These are phyloP conservation scores for Hymenochirus boettgeri DNA, from an alignment of 2,113 vertebrate species.

Conservation along the genomic window DNA sequence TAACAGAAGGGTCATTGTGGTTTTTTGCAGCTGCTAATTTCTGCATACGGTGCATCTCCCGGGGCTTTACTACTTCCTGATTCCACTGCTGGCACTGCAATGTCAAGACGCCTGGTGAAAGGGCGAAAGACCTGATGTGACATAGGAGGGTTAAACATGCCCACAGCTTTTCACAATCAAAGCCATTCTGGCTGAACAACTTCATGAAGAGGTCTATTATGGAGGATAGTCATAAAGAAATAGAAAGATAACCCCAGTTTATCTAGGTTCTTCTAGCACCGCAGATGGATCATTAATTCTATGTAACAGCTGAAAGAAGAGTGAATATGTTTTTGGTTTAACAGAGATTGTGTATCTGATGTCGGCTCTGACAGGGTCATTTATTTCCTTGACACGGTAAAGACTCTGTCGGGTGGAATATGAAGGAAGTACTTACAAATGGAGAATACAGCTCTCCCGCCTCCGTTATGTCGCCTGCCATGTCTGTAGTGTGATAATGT, in stretches of 20 bases:
- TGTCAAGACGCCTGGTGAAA: background rate
- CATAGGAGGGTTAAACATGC: background rate
- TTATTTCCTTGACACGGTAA: background rate
- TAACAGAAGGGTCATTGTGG: background rate
- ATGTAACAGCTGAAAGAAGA: too few relatives aligned
- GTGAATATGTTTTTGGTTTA: too few relatives aligned
- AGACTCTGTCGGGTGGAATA: background rate
- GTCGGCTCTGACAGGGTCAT: too few relatives aligned
- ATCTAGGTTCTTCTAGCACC: too few relatives aligned
- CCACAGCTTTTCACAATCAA: background rate
- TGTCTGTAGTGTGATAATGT: constrained; percentile 42
- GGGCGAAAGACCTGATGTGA: background rate
- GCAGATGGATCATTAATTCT: too few relatives aligned
- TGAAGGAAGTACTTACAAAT: constrained; percentile 75
- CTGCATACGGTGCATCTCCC: background rate
- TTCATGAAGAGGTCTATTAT: too few relatives aligned
- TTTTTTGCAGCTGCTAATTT: background rate
- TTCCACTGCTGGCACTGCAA: background rate
- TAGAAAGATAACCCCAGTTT: too few relatives aligned
- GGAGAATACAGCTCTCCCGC: constrained; percentile 91
- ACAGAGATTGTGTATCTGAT: too few relatives aligned
- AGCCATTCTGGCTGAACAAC: too few relatives aligned
- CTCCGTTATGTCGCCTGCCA: constrained; percentile 92
- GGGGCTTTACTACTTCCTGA: background rate
- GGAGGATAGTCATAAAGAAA: too few relatives aligned